These are phyloP conservation scores for Hipposideros larvatus DNA, from an alignment of 2,797 vertebrate genomes.

Conservation along the genomic window DNA sequence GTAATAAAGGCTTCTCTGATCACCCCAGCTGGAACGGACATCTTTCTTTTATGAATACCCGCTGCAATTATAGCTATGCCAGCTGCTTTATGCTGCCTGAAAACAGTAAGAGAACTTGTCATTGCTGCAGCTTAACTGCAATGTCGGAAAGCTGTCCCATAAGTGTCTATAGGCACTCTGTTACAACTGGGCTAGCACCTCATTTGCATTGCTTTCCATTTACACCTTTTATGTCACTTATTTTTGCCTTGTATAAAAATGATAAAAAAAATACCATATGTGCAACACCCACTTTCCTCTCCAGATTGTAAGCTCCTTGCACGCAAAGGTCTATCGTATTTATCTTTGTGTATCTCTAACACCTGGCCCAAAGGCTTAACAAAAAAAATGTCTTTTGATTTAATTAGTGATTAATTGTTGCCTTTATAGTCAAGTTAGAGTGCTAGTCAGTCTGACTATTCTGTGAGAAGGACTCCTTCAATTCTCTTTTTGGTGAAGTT, in stretches of 20 bases:
- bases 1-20: not conserved
- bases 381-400: not conserved
- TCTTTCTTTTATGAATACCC: not conserved
- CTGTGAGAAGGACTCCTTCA: not conserved
- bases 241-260: not conserved
- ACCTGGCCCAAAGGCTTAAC: not conserved
- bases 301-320: not conserved
- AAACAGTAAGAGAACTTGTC: not conserved
- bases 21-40: not conserved
- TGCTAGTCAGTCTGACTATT: not conserved
- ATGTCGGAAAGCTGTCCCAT: not conserved
- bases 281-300: not conserved
- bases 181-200: not conserved
- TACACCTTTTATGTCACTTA: not conserved
- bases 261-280: not conserved
- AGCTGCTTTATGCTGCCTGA: not conserved
- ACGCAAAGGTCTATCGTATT: not conserved
- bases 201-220: not conserved
- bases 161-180: not conserved
- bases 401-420: constrained; percentile 27
- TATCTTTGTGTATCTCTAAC: not conserved
- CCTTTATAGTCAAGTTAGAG: constrained; percentile 16
- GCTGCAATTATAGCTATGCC: accelerated
- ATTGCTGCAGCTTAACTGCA: no score
- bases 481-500: not conserved